Conservation (phyloP, 2,888 invertebrate species). For the Eucera pruinosa region DNA sequence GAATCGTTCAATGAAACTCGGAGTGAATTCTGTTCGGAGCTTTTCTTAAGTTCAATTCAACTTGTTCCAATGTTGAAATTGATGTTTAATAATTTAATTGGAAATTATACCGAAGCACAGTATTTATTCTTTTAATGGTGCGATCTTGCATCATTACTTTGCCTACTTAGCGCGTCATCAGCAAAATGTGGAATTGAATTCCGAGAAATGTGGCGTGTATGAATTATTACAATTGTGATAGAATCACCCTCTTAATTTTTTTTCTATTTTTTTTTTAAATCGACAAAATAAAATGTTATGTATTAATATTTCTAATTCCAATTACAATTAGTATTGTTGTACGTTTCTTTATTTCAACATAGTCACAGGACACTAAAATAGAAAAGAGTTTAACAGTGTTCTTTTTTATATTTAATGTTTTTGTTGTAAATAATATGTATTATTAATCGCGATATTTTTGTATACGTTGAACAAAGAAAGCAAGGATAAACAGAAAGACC, state of each 20-base stretch:
- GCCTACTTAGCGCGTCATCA: conserved; percentile 40
- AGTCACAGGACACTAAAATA: background rate
- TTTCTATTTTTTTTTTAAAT: no score
- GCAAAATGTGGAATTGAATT: conserved; percentile 21
- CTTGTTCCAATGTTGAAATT: conserved; percentile 1
- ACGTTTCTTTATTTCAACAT: background rate
- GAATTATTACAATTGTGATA: background rate
- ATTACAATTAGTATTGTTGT: conserved; percentile 1
- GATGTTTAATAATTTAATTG: conserved; percentile 8
- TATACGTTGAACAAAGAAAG: background rate
- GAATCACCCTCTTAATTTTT: background rate
- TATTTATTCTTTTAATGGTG: conserved; percentile 23
- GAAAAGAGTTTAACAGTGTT: background rate
- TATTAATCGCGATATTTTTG: background rate
- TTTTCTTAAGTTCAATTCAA: background rate
- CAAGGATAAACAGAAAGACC: conserved; percentile 11
- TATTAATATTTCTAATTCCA: conserved; percentile 24
- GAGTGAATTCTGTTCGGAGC: background rate
- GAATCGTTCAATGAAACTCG: background rate
- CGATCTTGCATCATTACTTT: conserved; percentile 42
- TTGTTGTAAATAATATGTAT: background rate
- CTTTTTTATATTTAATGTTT: conserved; percentile 21
- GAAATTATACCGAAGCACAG: background rate
- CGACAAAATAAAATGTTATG: conserved; percentile 1
- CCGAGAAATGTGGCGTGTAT: conserved; percentile 10